phyloP scores from a whole-genome alignment of 2,797 vertebrate genomes.

The Lepilemur septentrionalis region DNA sequence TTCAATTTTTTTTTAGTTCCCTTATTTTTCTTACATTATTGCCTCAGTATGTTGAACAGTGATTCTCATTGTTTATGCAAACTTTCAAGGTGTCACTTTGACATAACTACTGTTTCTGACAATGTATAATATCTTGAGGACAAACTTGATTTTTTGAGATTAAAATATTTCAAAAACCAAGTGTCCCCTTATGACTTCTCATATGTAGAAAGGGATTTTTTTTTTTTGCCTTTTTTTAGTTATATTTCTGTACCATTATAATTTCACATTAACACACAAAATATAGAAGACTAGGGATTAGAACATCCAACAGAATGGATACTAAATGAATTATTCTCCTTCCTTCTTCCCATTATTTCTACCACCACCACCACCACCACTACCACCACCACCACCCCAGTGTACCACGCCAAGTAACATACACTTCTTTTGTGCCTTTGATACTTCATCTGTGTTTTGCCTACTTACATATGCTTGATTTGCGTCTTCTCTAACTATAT shows the following conservation, averaged over 20 bases:
- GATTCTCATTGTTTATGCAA: constrained; percentile 17
- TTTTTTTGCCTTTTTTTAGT: constrained; percentile 27
- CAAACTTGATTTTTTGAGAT: constrained; percentile 48
- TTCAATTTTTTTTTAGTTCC: constrained; percentile 43
- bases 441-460: constrained; percentile 64
- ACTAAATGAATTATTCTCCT: constrained; percentile 27
- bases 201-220: neutral
- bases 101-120: constrained; percentile 16
- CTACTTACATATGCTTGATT: constrained; percentile 70
- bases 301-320: constrained; percentile 30
- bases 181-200: constrained; percentile 34
- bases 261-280: constrained; percentile 65
- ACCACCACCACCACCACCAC: neutral
- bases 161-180: constrained; percentile 51
- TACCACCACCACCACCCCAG: neutral
- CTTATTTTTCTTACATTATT: constrained; percentile 41
- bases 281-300: constrained; percentile 54
- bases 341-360: constrained; percentile 44
- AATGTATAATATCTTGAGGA: constrained; percentile 26
- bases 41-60: constrained; percentile 38
- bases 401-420: constrained; percentile 43
- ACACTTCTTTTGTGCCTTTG: constrained; percentile 53
- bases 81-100: constrained; percentile 44
- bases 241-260: constrained; percentile 48
- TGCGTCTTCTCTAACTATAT: constrained; percentile 79